Conservation (phyloP, 2,797 vertebrate species). For the Antrozous pallidus region DNA sequence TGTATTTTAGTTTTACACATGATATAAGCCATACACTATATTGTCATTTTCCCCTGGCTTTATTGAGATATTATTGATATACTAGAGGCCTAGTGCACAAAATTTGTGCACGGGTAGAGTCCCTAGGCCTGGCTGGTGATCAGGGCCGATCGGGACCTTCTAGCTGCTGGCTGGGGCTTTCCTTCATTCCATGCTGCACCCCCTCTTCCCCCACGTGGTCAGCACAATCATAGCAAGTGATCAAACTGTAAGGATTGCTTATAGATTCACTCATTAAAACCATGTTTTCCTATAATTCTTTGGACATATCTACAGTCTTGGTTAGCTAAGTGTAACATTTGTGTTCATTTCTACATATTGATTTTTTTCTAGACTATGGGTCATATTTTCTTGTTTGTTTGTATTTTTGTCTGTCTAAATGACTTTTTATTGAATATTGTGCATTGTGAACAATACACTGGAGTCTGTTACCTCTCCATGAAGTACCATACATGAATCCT, state of each 20-base stretch:
- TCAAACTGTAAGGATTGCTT: background rate
- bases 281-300: background rate
- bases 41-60: background rate
- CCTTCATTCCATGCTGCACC: no score
- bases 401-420: background rate
- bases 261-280: background rate
- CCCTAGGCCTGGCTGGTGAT: no score
- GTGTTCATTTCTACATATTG: background rate
- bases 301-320: background rate
- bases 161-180: no score
- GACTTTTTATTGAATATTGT: background rate
- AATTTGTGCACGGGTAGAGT: no score
- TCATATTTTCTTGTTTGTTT: background rate
- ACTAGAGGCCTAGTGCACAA: no score
- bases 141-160: no score
- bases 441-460: background rate
- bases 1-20: background rate
- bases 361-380: background rate
- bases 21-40: background rate
- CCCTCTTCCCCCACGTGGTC: no score
- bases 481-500: background rate
- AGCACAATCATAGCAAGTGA: no score
- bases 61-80: background rate
- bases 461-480: background rate
- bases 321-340: background rate